Evolutionary conservation across 2,113 vertebrate species (phyloP), one percentile per base, ranked within the genome.

Genomic region (Gavialis gangeticus): DNA sequence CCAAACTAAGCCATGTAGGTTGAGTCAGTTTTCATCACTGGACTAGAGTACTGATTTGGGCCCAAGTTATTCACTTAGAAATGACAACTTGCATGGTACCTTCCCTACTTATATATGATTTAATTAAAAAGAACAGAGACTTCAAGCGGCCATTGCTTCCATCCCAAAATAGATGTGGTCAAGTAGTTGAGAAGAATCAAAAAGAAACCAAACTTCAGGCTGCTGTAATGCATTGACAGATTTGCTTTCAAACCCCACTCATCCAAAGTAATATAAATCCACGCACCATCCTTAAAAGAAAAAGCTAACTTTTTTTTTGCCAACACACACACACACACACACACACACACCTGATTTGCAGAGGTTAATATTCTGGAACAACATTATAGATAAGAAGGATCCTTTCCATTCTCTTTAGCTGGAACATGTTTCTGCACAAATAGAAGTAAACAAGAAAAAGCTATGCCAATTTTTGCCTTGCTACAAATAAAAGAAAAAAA

Each of bases 281-380:
- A 25, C n/a, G 2, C 14, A 63, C 60, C 86, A 85, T 4, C 59
- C 28, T 25, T 89, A 73, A 21, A 62, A 25, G 25, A 30, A 24
- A 73, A 46, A 46, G 34, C 1, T 12, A 56, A 6, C 2, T 59
- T 60, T 90, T 7, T 85, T 94, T 95, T 69, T 93, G 96, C 92
- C 96, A 93, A 90, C 91, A 85, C 86, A 85, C 86, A 88, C 46
- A 63, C 46, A 14, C 67, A 34, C 34, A 90, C 91, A 85, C 86
- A 85, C 86, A 88, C 46, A 63, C 46, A 14, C 93, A 93, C 95
- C 91, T 93, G 93, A 55, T 91, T 60, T 83, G 89, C 75, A 91
- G 89, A 57, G 90, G 92, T 2, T 62, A 60, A 88, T 55, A 46
- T 4, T 75, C 77, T 1, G 2, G 69, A 37, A 30, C 37, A 73